phyloP scores from a whole-genome alignment of 2,797 vertebrate species.

The Aplochiton taeniatus region DNA sequence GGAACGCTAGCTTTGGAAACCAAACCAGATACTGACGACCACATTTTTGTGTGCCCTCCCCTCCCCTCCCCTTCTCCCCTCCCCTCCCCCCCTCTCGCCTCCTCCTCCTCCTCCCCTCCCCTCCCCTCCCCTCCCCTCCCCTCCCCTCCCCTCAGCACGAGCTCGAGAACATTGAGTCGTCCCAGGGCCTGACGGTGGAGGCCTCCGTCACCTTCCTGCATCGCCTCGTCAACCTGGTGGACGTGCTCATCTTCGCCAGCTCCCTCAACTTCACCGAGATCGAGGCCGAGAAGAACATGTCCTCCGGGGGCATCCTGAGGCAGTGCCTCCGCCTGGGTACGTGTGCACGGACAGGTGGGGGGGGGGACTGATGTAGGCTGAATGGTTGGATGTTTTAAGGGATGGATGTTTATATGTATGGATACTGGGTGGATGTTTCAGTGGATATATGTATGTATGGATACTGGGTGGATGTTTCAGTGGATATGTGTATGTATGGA shows the following conservation, averaged over 20 bases:
- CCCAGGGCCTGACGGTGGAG: slow-evolving; percentile 91
- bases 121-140: slow-evolving; percentile 15
- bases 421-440: too few species aligned
- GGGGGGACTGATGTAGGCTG: too few species aligned
- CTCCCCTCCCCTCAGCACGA: slow-evolving; percentile 83
- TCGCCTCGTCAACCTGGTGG: slow-evolving; percentile 91
- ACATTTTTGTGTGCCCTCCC: neutral
- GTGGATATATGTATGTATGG: too few species aligned
- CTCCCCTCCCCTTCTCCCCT: neutral
- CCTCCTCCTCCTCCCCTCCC: neutral
- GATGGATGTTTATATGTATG: too few species aligned
- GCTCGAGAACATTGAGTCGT: slow-evolving; percentile 91
- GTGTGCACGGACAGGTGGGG: neutral
- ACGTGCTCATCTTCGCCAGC: slow-evolving; percentile 97
- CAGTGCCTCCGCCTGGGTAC: slow-evolving; percentile 94
- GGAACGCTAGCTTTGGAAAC: too few species aligned
- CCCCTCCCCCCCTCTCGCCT: neutral
- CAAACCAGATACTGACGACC: too few species aligned
- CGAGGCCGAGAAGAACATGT: slow-evolving; percentile 99
- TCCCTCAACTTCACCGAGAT: slow-evolving; percentile 96
- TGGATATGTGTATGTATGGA: too few species aligned
- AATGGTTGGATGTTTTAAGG: too few species aligned
- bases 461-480: too few species aligned
- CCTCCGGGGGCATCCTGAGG: slow-evolving; percentile 92
- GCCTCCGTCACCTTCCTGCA: slow-evolving; percentile 91